Evolutionary conservation across 2,113 vertebrate genomes (phyloP).

Genomic region (Butorides virescens): DNA sequence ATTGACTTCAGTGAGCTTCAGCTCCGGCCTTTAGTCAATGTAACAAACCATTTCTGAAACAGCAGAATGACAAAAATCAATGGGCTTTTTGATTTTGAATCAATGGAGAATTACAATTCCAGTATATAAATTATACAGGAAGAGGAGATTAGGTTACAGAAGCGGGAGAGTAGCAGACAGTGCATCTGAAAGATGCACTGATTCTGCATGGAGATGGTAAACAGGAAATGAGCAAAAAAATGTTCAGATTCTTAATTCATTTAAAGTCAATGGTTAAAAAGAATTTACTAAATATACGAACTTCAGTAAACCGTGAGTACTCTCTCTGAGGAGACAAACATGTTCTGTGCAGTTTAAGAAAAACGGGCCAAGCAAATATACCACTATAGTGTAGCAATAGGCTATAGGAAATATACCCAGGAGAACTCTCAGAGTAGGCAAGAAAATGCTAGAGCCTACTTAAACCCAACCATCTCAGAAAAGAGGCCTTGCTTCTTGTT

Average conservation of each 20-base stretch:
- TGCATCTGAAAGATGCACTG: background rate
- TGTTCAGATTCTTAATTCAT: background rate
- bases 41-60: conserved; percentile 13
- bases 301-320: background rate
- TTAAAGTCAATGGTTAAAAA: background rate
- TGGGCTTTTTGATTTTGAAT: conserved; percentile 15
- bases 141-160: background rate
- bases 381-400: background rate
- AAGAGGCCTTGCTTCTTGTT: background rate
- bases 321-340: background rate
- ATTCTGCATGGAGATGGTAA: background rate
- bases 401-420: background rate
- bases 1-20: background rate
- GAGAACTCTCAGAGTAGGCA: background rate
- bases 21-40: background rate
- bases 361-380: background rate
- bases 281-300: background rate
- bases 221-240: background rate
- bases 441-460: background rate
- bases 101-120: conserved; percentile 9
- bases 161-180: background rate
- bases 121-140: background rate
- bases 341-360: background rate
- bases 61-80: conserved; percentile 12
- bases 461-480: background rate